These are phyloP conservation scores for Anhinga anhinga DNA, from an alignment of 2,113 vertebrate genomes.

Conservation along the genomic window DNA sequence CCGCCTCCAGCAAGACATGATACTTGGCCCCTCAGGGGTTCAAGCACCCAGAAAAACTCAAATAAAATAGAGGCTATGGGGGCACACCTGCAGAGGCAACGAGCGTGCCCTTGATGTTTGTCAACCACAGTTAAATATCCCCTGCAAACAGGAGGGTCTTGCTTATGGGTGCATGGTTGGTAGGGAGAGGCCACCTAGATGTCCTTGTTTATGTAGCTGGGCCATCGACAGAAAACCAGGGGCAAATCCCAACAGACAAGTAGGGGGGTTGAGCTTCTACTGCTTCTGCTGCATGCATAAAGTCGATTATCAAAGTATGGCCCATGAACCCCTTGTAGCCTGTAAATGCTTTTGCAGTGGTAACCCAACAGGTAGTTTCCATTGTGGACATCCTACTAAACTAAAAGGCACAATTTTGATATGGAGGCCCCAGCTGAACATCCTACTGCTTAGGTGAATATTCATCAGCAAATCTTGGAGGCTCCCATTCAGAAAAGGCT, in stretches of 20 bases:
- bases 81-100: background rate
- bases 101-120: background rate
- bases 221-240: background rate
- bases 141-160: background rate
- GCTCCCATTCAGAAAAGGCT: background rate
- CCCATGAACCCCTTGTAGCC: background rate
- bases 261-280: background rate
- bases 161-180: background rate
- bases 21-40: background rate
- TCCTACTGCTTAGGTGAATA: background rate
- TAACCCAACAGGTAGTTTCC: background rate
- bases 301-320: background rate
- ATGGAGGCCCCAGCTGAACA: background rate
- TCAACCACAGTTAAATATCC: background rate
- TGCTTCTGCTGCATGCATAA: background rate
- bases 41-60: background rate
- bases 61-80: background rate
- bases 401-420: background rate
- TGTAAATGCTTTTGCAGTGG: background rate
- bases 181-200: background rate
- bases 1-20: background rate
- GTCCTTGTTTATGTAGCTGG: background rate
- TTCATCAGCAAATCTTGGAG: background rate
- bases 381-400: background rate
- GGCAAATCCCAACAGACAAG: background rate